These are phyloP conservation scores for Phycodurus eques DNA, from an alignment of 2,113 vertebrate species.

Conservation along the genomic window DNA sequence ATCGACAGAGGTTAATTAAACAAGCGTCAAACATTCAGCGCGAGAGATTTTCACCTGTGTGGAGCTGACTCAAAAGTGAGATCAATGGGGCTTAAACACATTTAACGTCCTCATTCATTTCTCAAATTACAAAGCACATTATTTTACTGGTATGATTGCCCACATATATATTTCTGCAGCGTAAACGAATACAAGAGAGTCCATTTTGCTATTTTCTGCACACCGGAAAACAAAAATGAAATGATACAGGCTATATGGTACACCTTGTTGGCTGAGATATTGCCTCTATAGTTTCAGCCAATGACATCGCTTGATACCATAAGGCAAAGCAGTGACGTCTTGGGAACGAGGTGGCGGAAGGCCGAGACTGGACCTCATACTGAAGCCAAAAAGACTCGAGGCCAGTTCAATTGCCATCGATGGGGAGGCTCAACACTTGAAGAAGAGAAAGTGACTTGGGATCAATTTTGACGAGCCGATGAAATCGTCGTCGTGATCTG, in stretches of 20 bases:
- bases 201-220: conserved; percentile 24
- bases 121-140: not conserved
- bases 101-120: conserved; percentile 3
- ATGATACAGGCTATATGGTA: conserved; percentile 23
- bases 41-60: not conserved
- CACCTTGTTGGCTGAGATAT: conserved; percentile 3
- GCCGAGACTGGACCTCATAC: not conserved
- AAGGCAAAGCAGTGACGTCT: not conserved
- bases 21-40: conserved; percentile 7
- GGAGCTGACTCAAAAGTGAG: conserved; percentile 5
- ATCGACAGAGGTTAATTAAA: conserved; percentile 25
- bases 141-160: not conserved
- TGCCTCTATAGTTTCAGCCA: conserved; percentile 54
- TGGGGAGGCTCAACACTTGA: not conserved
- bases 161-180: not conserved
- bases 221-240: conserved; percentile 40
- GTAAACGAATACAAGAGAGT: conserved; percentile 11
- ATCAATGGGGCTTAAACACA: conserved; percentile 15
- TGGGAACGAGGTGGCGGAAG: not conserved
- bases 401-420: not conserved
- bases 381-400: not conserved
- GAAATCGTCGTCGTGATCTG: not conserved
- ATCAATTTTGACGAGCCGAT: not conserved
- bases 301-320: conserved; percentile 36
- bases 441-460: not conserved